A percentile compares a stretch with the other conserved stretches of the same genome.
These are phyloP conservation scores for Platalea minor DNA, from an alignment of 2,797 vertebrate genomes.

Conservation along the genomic window DNA sequence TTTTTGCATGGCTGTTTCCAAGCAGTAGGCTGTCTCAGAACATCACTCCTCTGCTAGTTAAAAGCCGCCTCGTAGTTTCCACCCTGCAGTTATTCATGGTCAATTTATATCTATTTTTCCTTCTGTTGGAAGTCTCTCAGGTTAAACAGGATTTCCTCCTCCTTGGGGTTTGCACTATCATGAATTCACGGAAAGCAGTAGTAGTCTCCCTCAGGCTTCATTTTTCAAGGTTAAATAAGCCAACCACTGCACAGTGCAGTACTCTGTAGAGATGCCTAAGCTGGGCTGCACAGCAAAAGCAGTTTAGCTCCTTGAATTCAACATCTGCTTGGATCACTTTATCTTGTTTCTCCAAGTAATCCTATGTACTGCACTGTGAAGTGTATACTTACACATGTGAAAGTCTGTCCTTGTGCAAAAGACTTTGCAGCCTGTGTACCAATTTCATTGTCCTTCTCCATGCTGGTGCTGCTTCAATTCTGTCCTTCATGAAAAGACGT, in stretches of 20 bases:
- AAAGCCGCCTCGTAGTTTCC: neutral
- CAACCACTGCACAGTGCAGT: accelerated
- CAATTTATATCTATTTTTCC: neutral
- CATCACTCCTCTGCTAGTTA: neutral
- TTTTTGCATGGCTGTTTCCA: neutral
- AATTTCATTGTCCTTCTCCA: neutral
- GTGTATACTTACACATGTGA: neutral
- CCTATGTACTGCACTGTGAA: neutral
- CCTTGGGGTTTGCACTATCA: neutral
- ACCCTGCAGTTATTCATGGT: neutral
- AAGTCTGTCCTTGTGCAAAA: neutral
- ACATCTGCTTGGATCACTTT: neutral
- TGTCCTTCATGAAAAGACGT: accelerated
- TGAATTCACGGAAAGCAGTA: neutral
- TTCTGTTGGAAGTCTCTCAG: neutral
- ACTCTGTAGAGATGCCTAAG: neutral
- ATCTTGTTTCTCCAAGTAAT: neutral
- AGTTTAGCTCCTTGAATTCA: neutral
- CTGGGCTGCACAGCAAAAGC: neutral
- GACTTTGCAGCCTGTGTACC: neutral
- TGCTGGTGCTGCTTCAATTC: neutral
- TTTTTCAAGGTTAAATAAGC: neutral
- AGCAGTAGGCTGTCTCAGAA: neutral
- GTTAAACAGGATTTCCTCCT: neutral
- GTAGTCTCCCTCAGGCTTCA: neutral